These are phyloP conservation scores for Drosophila azteca DNA, from an alignment of 1,140 invertebrate genomes.

Conservation along the genomic window DNA sequence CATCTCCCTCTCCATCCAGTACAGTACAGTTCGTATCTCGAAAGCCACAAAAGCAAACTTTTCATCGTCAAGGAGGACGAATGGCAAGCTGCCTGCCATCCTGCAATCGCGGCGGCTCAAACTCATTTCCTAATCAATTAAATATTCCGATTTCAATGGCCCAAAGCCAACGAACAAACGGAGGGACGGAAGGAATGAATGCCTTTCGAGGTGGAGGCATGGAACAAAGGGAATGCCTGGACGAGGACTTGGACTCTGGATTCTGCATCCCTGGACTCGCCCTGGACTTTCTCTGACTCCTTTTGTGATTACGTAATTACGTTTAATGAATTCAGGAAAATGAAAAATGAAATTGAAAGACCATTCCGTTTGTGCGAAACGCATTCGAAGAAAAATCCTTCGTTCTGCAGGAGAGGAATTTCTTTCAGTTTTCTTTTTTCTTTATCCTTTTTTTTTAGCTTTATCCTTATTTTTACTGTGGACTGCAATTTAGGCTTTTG, in stretches of 20 bases:
- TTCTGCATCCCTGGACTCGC: not conserved
- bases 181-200: constrained; percentile 48
- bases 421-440: not conserved
- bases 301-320: constrained; percentile 75
- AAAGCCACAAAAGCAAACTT: constrained; percentile 13
- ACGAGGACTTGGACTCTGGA: not conserved
- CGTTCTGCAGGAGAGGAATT: not conserved
- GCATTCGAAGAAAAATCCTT: constrained; percentile 22
- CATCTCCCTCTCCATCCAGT: no score
- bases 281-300: constrained; percentile 26
- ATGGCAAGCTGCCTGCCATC: no score
- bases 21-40: no score
- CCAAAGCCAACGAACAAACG: not conserved
- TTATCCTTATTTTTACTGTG: constrained; percentile 5
- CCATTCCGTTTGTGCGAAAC: constrained; percentile 9
- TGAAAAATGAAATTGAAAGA: constrained; percentile 62
- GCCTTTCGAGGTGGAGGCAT: not conserved
- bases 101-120: constrained; percentile 41
- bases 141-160: constrained; percentile 63
- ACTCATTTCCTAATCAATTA: constrained; percentile 77
- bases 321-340: constrained; percentile 74
- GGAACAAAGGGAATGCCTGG: constrained; percentile 14
- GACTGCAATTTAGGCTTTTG: constrained; percentile 39
- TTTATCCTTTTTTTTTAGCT: constrained; percentile 1
- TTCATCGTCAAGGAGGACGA: not conserved